Evolutionary conservation across 2,113 vertebrate genomes (phyloP).

Genomic region (Thunnus maccoyii): DNA sequence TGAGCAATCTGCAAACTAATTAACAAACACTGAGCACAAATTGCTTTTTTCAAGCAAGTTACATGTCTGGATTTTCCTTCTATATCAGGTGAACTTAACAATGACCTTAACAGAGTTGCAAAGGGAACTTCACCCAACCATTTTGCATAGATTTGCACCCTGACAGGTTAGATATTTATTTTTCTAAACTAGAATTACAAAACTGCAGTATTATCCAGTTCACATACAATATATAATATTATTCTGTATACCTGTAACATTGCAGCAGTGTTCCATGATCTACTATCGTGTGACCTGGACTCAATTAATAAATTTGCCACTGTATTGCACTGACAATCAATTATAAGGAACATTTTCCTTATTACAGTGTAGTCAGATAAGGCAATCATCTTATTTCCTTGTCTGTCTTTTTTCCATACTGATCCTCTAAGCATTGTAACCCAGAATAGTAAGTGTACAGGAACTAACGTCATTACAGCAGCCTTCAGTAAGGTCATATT

Average conservation of each 20-base stretch:
- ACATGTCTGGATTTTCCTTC: constrained; percentile 26
- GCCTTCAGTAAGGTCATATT: background rate
- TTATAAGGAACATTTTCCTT: background rate
- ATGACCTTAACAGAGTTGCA: background rate
- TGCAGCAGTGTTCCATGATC: background rate
- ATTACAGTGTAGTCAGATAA: constrained; percentile 6
- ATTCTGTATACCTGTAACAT: background rate
- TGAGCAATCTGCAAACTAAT: background rate
- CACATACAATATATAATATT: too few relatives aligned
- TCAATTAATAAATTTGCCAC: background rate
- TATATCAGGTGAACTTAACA: constrained; percentile 8
- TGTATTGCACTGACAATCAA: constrained; percentile 11
- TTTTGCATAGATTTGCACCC: too few relatives aligned
- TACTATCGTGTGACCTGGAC: too few relatives aligned
- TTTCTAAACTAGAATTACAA: background rate
- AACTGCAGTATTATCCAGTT: too few relatives aligned
- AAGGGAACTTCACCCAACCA: constrained; percentile 3
- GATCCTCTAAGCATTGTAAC: background rate
- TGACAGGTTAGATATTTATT: too few relatives aligned
- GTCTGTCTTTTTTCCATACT: background rate
- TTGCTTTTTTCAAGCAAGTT: background rate
- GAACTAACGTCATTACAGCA: background rate
- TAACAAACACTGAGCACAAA: background rate
- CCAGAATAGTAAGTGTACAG: background rate
- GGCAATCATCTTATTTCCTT: background rate